Base-by-base conservation (phyloP, 2,888 invertebrate species). In the Arrhopalites spinosus region DNA sequence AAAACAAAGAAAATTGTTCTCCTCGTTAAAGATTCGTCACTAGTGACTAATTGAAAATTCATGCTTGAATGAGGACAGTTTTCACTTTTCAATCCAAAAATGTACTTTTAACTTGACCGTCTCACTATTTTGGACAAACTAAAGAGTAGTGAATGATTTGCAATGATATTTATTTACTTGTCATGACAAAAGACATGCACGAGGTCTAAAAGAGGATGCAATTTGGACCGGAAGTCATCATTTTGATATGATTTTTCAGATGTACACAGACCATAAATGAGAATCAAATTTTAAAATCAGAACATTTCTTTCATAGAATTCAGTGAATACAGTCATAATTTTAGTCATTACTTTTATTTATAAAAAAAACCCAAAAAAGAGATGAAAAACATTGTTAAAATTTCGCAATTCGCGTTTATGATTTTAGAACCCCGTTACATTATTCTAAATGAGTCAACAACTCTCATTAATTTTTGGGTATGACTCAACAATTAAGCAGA, bases 121-220 rank as follows among this genome's bases (percentile, higher is more conserved):
- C 15, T 3, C 3, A 23, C n/a, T 7, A 29, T 29, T 63, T 63
- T n/a, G 23, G 63, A n/a, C 27, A 63, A 63, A 63, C 63, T 63
- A 20, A 15, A 29, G 27, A 27, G 30, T 27, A 27, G 27, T 23
- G 8, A 1, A 17, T 17, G n/a, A 63, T 29, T 11, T 63, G 63
- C 63, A 63, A 1, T 63, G 63, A 63, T 13, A 63, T 63, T 29
- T 29, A 63, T 30, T 29, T 17, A 29, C 30, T 63, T 63, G n/a
- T 36, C 5, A 11, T 36, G 5, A 3, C 36, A 36, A 36, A 36
- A 36, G 36, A 36, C 56, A 56, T 20, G 56, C n/a, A 23, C 5
- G 23, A 43, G 17, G 30, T n/a, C 66, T 13, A 43, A 43, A 67
- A 67, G 23, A 8, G 66, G 66, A 67, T 67, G 66, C 66, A 67